Conservation (phyloP, 37 sponge, comb jelly and placozoan species). For the Cladorhizidae sp. region DNA sequence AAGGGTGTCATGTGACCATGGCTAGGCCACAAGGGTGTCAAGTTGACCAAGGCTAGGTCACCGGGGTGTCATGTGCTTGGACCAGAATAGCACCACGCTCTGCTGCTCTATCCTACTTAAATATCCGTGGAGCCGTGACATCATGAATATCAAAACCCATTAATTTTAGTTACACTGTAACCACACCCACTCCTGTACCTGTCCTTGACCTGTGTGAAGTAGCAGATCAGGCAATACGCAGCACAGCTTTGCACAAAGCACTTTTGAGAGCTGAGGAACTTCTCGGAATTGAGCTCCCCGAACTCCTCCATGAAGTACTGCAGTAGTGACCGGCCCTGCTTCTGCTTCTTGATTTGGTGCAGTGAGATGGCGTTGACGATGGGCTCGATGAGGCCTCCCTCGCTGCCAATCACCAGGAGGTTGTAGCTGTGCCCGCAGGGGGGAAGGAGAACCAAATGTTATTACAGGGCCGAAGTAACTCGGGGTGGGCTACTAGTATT, state of each 20-base stretch:
- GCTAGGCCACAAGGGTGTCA: too few species aligned
- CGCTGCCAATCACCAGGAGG: slow-evolving; percentile 79
- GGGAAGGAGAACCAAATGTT: too few species aligned
- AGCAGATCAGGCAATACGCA: slow-evolving; percentile 96
- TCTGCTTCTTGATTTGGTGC: slow-evolving; percentile 97
- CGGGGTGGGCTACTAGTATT: too few species aligned
- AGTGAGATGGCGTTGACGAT: slow-evolving; percentile 92
- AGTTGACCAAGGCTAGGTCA: too few species aligned
- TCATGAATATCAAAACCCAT: too few species aligned
- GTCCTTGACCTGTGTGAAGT: slow-evolving; percentile 96
- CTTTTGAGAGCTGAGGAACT: slow-evolving; percentile 83
- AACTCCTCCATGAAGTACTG: slow-evolving; percentile 86
- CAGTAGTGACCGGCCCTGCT: slow-evolving; percentile 57
- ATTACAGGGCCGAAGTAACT: too few species aligned
- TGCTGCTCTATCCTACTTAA: too few species aligned
- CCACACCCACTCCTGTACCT: slow-evolving; percentile 41
- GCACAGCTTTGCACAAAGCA: slow-evolving; percentile 96
- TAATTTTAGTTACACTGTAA: too few species aligned
- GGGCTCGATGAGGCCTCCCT: slow-evolving; percentile 97
- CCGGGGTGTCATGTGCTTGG: too few species aligned
- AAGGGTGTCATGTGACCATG: too few species aligned
- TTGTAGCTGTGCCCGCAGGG: slow-evolving; percentile 76
- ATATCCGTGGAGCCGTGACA: too few species aligned
- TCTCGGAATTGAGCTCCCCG: slow-evolving; percentile 77
- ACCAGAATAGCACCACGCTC: too few species aligned